Evolutionary conservation across 2,113 vertebrate genomes (phyloP).

Genomic region (Manacus vitellinus): DNA sequence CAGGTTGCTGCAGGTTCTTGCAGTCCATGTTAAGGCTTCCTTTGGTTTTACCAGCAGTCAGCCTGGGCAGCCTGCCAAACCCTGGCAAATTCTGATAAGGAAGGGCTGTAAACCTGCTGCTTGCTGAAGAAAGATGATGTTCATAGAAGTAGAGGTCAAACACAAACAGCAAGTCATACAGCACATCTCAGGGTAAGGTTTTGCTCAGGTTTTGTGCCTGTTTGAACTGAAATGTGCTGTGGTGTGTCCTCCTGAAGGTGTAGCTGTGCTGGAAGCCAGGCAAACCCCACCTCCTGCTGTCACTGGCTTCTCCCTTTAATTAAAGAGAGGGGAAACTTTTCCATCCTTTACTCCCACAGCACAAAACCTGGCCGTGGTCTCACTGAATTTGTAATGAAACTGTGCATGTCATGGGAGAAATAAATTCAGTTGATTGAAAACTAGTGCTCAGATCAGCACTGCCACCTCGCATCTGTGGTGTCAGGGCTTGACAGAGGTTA

Average conservation of each 20-base stretch:
- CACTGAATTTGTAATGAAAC: not conserved
- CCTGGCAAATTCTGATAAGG: not conserved
- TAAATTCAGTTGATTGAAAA: not conserved
- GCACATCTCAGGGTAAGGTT: not conserved
- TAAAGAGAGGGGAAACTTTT: not conserved
- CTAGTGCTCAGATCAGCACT: not conserved
- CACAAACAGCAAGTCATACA: not conserved
- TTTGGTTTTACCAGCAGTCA: not conserved
- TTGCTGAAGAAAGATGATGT: not conserved
- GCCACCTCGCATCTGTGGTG: fast-evolving
- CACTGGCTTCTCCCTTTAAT: not conserved
- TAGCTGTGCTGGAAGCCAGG: not conserved
- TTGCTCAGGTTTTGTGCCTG: not conserved
- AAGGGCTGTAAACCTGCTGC: not conserved
- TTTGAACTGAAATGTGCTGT: not conserved
- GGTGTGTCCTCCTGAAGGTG: not conserved
- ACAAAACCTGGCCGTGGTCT: not conserved
- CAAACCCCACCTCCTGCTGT: not conserved
- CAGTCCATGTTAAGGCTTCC: not conserved
- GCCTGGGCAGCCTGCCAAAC: not conserved
- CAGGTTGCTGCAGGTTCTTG: not conserved
- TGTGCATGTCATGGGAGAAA: not conserved
- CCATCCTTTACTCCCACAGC: not conserved
- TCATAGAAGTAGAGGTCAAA: not conserved
- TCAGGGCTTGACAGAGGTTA: not conserved